Conservation (phyloP, 1,140 invertebrate species). For the Meloidogyne hapla region DNA sequence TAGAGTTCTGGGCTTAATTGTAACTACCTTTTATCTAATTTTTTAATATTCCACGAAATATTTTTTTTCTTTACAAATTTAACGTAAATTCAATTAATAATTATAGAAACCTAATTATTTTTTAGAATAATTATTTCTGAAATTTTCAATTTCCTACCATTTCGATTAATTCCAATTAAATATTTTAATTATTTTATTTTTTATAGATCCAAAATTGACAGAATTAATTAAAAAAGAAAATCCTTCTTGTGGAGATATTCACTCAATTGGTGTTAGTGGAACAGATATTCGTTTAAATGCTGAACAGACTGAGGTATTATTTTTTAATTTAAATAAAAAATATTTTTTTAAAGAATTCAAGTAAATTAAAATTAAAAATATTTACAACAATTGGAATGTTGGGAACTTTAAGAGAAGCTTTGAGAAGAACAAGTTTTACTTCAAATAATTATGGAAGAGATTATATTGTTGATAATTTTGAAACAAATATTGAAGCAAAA, state of each 20-base stretch:
- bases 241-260: slow-evolving; percentile 18
- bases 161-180: too few relatives aligned
- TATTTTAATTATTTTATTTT: too few relatives aligned
- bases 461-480: slow-evolving; percentile 16
- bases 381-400: not conserved
- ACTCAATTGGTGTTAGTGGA: slow-evolving; percentile 13
- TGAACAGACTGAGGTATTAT: slow-evolving; percentile 22
- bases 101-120: too few relatives aligned
- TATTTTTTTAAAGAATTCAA: not conserved
- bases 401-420: not conserved
- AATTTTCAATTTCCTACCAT: too few relatives aligned
- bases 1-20: too few relatives aligned
- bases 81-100: too few relatives aligned
- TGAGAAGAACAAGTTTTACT: not conserved
- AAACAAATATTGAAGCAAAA: slow-evolving; percentile 9
- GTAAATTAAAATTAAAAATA: not conserved
- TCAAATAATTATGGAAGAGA: not conserved
- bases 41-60: too few relatives aligned
- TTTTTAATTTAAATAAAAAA: not conserved
- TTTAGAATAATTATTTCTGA: too few relatives aligned
- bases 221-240: slow-evolving; percentile 4
- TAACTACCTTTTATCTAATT: too few relatives aligned
- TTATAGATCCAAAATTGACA: not conserved
- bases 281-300: slow-evolving; percentile 23
- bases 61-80: too few relatives aligned